phyloP scores from a whole-genome alignment of 1,140 invertebrate species.

The Pogonus chalceus region DNA sequence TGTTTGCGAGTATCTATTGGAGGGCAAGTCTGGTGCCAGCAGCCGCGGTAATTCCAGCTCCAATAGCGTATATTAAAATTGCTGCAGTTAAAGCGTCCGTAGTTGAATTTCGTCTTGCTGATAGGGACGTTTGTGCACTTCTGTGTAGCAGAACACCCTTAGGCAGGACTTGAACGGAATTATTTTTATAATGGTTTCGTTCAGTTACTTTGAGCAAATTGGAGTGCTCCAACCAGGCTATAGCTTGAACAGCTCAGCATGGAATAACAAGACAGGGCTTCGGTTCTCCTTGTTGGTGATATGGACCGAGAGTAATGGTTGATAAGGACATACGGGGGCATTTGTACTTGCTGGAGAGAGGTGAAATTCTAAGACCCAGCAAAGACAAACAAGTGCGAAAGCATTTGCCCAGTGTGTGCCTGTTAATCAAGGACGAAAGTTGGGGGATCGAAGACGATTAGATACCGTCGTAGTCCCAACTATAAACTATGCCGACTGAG shows the following conservation, averaged over 20 bases:
- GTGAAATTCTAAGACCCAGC: conserved; percentile 67
- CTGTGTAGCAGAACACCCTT: conserved; percentile 45
- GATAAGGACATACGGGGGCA: conserved; percentile 58
- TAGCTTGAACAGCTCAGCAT: conserved; percentile 62
- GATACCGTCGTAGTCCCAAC: conserved; percentile 79
- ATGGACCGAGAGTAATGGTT: conserved; percentile 62
- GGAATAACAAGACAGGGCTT: conserved; percentile 71
- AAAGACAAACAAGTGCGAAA: too few species aligned
- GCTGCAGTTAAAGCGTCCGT: conserved; percentile 67
- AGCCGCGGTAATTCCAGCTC: too few species aligned
- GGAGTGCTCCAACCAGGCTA: conserved; percentile 67
- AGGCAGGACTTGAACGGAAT: conserved; percentile 28
- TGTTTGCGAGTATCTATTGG: too few species aligned
- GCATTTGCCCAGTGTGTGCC: conserved; percentile 78
- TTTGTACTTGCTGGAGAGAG: conserved; percentile 60
- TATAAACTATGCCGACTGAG: conserved; percentile 72
- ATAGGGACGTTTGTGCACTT: conserved; percentile 48
- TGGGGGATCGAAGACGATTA: conserved; percentile 72
- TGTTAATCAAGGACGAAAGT: conserved; percentile 79
- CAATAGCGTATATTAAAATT: too few species aligned
- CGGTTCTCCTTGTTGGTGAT: conserved; percentile 59
- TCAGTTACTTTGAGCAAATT: conserved; percentile 68
- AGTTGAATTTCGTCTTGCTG: conserved; percentile 60
- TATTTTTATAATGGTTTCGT: conserved; percentile 31
- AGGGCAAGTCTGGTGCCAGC: conserved; percentile 85